Percentiles rank a stretch among this genome's conserved stretches.
phyloP scores from a whole-genome alignment of 1,140 invertebrate genomes.

The Cryptotermes secundus region DNA sequence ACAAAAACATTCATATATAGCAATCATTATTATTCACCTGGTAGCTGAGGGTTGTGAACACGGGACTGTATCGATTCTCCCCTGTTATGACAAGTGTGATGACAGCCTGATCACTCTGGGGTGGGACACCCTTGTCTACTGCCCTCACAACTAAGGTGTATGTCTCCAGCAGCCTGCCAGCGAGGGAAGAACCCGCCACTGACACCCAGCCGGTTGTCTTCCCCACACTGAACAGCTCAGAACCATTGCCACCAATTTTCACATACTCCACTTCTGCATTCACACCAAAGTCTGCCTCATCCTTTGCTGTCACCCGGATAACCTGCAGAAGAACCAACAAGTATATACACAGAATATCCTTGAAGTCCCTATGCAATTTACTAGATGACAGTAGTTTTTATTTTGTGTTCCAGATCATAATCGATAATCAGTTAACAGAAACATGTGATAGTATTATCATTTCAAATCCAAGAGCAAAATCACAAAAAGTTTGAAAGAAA shows the following conservation, averaged over 20 bases:
- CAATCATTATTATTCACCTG: constrained; percentile 50
- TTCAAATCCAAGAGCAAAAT: too few species aligned
- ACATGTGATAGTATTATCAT: too few species aligned
- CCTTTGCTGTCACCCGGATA: constrained; percentile 70
- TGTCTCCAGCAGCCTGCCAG: constrained; percentile 52
- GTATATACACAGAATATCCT: too few species aligned
- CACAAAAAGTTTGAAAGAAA: too few species aligned
- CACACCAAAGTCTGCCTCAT: constrained; percentile 77
- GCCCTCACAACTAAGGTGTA: constrained; percentile 72
- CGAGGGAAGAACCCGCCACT: constrained; percentile 61
- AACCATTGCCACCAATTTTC: constrained; percentile 74
- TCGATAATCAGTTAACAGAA: too few species aligned
- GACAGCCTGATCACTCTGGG: constrained; percentile 70
- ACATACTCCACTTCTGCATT: constrained; percentile 86
- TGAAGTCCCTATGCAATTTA: too few species aligned
- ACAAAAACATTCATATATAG: too few species aligned
- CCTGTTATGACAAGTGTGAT: constrained; percentile 80
- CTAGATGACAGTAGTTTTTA: too few species aligned
- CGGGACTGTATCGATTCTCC: constrained; percentile 77
- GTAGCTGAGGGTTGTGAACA: constrained; percentile 81
- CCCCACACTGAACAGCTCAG: constrained; percentile 75
- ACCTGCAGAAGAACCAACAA: constrained; percentile 44
- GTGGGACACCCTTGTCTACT: constrained; percentile 81
- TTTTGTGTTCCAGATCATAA: too few species aligned
- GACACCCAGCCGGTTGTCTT: constrained; percentile 74